Conservation (phyloP, 2,113 vertebrate genomes). For the Motacilla alba region DNA sequence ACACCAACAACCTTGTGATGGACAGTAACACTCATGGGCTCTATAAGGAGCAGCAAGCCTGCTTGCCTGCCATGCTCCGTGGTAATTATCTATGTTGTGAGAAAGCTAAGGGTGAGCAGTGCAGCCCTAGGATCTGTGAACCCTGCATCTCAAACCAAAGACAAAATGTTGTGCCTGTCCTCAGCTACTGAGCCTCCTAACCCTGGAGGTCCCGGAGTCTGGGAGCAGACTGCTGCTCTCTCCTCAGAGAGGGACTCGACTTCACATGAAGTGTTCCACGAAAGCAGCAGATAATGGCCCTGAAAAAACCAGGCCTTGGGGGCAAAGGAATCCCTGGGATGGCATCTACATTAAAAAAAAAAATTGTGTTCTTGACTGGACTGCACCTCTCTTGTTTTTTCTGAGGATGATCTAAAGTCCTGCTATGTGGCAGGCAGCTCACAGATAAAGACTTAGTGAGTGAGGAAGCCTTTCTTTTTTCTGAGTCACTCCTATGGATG, state of each 20-base stretch:
- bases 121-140: background rate
- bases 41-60: background rate
- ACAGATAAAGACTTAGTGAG: background rate
- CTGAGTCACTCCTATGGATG: background rate
- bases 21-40: background rate
- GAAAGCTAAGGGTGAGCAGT: background rate
- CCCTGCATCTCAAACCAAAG: too few relatives aligned
- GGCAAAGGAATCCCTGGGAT: background rate
- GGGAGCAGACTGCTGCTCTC: background rate
- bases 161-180: too few relatives aligned
- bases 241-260: background rate
- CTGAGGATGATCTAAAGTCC: background rate
- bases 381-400: background rate
- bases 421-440: background rate
- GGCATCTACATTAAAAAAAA: background rate
- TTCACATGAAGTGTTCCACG: background rate
- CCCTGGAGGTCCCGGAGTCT: background rate
- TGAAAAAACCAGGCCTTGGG: background rate
- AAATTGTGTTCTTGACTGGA: background rate
- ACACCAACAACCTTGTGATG: background rate
- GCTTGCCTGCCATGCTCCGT: background rate
- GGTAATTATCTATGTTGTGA: background rate
- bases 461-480: background rate
- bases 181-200: background rate
- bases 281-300: background rate